Percentiles rank a stretch among this genome's conserved stretches.
Evolutionary conservation across 2,888 invertebrate species (phyloP).

Genomic region (Clepsis dumicolana): DNA sequence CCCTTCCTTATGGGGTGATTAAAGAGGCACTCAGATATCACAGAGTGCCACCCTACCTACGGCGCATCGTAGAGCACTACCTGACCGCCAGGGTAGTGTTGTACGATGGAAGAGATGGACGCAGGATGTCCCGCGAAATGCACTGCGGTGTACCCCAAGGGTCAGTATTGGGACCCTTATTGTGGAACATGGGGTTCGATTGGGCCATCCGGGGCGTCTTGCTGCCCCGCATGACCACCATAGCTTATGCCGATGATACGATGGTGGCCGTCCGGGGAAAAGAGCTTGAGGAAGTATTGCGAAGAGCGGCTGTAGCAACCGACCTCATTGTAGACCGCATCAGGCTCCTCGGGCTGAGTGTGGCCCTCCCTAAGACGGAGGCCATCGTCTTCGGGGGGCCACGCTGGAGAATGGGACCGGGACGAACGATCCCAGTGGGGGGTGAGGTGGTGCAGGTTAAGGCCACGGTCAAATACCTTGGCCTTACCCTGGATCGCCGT

Average conservation of each 20-base stretch:
- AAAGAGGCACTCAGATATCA: slow-evolving; percentile 45
- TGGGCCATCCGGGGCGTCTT: not conserved
- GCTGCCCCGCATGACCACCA: not conserved
- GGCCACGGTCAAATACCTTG: slow-evolving; percentile 35
- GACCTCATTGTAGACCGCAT: not conserved
- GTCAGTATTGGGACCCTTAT: no score
- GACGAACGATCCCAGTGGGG: slow-evolving; percentile 27
- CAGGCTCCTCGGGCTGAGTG: not conserved
- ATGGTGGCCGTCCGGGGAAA: not conserved
- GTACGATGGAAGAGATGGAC: not conserved
- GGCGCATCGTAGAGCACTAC: slow-evolving; percentile 36
- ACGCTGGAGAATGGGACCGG: slow-evolving; percentile 24
- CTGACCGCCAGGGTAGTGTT: slow-evolving; percentile 5
- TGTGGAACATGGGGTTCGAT: no score
- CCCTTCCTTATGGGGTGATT: slow-evolving; percentile 42
- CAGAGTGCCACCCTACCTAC: slow-evolving; percentile 45
- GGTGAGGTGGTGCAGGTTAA: slow-evolving; percentile 26
- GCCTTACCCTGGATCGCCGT: slow-evolving; percentile 32
- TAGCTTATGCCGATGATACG: not conserved
- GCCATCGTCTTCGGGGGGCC: no score
- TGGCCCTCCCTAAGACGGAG: slow-evolving; percentile 23
- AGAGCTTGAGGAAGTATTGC: not conserved
- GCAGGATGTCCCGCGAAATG: not conserved
- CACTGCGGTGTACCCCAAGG: not conserved
- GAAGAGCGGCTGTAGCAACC: not conserved